Percentiles rank a stretch among this genome's conserved stretches.
These are phyloP conservation scores for Hydrozoanthus tunicans DNA, from an alignment of 64 coral and sea anemone genomes.

Conservation along the genomic window DNA sequence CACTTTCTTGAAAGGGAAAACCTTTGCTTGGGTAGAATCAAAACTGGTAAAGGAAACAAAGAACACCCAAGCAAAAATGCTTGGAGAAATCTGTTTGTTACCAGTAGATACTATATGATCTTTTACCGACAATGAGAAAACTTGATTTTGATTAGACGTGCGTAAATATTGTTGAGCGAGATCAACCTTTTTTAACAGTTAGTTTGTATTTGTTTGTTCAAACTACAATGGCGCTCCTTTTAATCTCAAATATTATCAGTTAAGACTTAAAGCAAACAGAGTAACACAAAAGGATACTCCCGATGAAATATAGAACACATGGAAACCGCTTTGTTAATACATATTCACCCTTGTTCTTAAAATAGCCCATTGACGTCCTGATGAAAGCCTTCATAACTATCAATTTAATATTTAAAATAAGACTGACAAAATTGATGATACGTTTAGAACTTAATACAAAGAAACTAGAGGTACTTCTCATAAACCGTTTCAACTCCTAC, in stretches of 20 bases:
- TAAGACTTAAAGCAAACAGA: not conserved
- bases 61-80: not conserved
- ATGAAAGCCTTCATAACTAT: not conserved
- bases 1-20: not conserved
- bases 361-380: not conserved
- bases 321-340: constrained; percentile 15
- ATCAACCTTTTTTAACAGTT: not conserved
- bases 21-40: not conserved
- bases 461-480: not conserved
- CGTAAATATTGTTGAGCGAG: not conserved
- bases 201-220: not conserved
- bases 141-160: not conserved
- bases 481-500: not conserved
- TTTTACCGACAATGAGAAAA: not conserved
- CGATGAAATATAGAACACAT: constrained; percentile 1
- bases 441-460: not conserved
- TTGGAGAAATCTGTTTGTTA: not conserved
- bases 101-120: not conserved
- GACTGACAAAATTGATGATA: not conserved
- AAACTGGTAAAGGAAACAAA: not conserved
- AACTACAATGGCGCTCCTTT: not conserved
- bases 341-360: constrained; percentile 20
- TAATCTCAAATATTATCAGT: not conserved
- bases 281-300: constrained; percentile 19
- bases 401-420: constrained; percentile 12